Percentiles rank a stretch among this genome's conserved stretches.
These are phyloP conservation scores for Lagorchestes hirsutus DNA, from an alignment of 2,797 vertebrate genomes.

Conservation along the genomic window DNA sequence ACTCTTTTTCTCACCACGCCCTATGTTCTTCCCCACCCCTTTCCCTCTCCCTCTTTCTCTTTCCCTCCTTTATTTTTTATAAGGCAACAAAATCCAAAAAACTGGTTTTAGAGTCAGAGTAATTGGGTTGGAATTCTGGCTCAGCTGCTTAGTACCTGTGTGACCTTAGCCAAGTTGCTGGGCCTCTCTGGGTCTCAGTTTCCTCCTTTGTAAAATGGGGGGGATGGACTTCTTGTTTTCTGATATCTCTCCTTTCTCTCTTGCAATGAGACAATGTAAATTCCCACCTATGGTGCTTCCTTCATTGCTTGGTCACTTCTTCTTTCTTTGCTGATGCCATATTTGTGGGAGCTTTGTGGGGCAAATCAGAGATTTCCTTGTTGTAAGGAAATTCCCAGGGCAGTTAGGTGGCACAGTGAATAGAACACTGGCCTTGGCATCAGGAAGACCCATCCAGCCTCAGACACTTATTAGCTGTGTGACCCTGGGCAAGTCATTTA, in stretches of 20 bases:
- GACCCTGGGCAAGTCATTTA: not conserved
- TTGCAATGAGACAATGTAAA: not conserved
- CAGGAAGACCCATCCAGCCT: not conserved
- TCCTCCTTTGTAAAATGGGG: not conserved
- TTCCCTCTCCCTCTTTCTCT: not conserved
- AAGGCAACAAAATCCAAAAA: constrained; percentile 10
- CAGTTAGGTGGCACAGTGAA: not conserved
- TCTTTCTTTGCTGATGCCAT: not conserved
- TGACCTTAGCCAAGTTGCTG: not conserved
- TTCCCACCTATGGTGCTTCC: not conserved
- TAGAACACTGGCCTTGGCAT: not conserved
- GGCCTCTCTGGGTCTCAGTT: no score
- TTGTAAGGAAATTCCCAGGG: not conserved
- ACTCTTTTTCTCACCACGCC: not conserved
- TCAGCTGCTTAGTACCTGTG: not conserved
- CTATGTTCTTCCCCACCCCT: not conserved
- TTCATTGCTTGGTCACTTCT: not conserved
- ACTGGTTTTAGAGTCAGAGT: not conserved
- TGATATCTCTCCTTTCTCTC: not conserved
- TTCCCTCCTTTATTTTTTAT: not conserved
- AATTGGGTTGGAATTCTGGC: not conserved
- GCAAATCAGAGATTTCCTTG: not conserved
- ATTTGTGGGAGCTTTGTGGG: not conserved
- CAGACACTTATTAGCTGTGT: not conserved
- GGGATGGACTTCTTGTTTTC: not conserved